phyloP scores from a whole-genome alignment of 2,797 vertebrate species.

The Sebastes trivittatus region DNA sequence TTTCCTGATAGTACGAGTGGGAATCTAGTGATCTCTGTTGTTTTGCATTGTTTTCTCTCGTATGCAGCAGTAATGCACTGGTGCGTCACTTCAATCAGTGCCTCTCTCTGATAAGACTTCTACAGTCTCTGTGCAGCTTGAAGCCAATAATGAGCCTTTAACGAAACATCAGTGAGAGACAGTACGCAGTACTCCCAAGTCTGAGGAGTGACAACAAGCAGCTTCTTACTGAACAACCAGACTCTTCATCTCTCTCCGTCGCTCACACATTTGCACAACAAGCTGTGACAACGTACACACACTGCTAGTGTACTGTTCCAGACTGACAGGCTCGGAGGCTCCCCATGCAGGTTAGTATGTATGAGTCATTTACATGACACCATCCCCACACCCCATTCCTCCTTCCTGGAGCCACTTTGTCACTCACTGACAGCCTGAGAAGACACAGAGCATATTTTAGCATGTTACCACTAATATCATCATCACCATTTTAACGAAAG shows the following conservation, averaged over 20 bases:
- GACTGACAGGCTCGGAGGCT: conserved; percentile 5
- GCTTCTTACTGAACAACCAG: conserved; percentile 21
- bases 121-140: not conserved
- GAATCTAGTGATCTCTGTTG: not conserved
- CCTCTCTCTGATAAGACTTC: not conserved
- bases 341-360: conserved; percentile 27
- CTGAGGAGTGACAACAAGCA: conserved; percentile 2
- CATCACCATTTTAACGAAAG: conserved; percentile 1
- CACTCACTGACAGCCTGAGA: conserved; percentile 33
- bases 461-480: not conserved
- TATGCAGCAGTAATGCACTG: not conserved
- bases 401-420: conserved; percentile 19
- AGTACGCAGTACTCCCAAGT: not conserved
- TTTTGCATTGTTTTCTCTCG: not conserved
- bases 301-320: not conserved
- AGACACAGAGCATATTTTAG: conserved; percentile 20
- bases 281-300: not conserved
- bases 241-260: conserved; percentile 3
- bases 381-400: not conserved
- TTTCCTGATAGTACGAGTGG: not conserved
- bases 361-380: conserved; percentile 56
- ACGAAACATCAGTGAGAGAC: conserved; percentile 11
- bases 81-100: not conserved
- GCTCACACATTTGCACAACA: conserved; percentile 14
- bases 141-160: conserved; percentile 32